These are phyloP conservation scores for Ophioderma brevispina DNA, from an alignment of 35 echinoderm and acorn worm genomes.

Conservation along the genomic window DNA sequence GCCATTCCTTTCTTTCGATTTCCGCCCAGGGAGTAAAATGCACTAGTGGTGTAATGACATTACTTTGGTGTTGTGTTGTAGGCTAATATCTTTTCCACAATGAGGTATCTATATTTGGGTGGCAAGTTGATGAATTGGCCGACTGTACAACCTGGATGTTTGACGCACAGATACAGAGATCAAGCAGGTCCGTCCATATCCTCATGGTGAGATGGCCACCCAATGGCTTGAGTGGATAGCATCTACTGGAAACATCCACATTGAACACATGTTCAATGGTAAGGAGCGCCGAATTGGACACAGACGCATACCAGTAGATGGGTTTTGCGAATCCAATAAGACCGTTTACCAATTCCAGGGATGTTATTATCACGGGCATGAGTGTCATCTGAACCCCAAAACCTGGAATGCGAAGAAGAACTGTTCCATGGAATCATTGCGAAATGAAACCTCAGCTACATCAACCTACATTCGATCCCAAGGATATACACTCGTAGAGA, in stretches of 20 bases:
- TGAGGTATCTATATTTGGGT: no score
- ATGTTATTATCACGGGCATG: conserved; percentile 44
- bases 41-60: no score
- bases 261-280: conserved; percentile 11
- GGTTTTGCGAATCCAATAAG: conserved; percentile 31
- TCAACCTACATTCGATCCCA: conserved; percentile 23
- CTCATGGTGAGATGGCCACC: neutral
- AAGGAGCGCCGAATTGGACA: conserved; percentile 33
- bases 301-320: conserved; percentile 38
- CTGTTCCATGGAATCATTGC: neutral
- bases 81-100: no score
- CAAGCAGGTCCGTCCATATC: neutral
- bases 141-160: no score
- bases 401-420: conserved; percentile 1
- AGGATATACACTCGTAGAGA: conserved; percentile 45
- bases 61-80: no score
- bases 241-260: neutral
- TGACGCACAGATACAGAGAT: no score
- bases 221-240: conserved; percentile 37
- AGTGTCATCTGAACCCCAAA: conserved; percentile 30
- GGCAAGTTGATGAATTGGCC: no score
- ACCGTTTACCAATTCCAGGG: conserved; percentile 71
- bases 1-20: no score
- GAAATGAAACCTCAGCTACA: conserved; percentile 17
- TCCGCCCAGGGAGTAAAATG: no score